A percentile compares a stretch with the other conserved stretches of the same genome.
Conservation (phyloP, 2,888 invertebrate genomes). For the Salticus scenicus region DNA sequence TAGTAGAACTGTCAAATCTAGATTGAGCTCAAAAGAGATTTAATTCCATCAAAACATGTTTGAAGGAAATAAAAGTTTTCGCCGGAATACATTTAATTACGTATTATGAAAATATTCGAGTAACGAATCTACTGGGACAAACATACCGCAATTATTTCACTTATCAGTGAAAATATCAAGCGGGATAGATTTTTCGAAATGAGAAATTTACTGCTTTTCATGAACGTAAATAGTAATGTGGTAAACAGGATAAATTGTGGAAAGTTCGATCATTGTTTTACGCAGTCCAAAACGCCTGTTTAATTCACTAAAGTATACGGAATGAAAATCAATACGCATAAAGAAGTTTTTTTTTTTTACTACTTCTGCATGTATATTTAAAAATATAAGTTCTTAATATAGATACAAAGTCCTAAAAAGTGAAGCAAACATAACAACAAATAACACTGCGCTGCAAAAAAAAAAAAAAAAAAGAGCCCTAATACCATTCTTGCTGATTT, state of each 20-base stretch:
- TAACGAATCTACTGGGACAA: background rate
- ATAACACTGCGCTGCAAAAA: no score
- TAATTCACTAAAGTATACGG: no score
- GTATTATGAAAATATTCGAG: background rate
- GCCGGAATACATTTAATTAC: conserved; percentile 19
- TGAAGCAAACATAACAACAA: no score
- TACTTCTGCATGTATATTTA: no score
- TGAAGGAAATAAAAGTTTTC: conserved; percentile 16
- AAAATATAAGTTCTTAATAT: no score
- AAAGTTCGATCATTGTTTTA: conserved; percentile 2
- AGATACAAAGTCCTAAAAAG: no score
- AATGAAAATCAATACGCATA: no score
- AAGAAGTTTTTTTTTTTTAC: no score
- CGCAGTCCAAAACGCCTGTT: background rate
- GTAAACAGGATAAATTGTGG: conserved; percentile 15
- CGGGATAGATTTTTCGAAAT: conserved; percentile 13
- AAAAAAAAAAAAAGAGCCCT: no score
- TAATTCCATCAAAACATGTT: conserved; percentile 1
- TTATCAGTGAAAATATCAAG: background rate
- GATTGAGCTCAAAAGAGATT: background rate
- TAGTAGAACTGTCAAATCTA: background rate
- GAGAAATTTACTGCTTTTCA: background rate
- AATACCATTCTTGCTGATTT: no score
- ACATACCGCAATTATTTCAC: background rate
- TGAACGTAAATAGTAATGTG: background rate